phyloP scores from a whole-genome alignment of 2,797 vertebrate species.

The Brotula barbata region DNA sequence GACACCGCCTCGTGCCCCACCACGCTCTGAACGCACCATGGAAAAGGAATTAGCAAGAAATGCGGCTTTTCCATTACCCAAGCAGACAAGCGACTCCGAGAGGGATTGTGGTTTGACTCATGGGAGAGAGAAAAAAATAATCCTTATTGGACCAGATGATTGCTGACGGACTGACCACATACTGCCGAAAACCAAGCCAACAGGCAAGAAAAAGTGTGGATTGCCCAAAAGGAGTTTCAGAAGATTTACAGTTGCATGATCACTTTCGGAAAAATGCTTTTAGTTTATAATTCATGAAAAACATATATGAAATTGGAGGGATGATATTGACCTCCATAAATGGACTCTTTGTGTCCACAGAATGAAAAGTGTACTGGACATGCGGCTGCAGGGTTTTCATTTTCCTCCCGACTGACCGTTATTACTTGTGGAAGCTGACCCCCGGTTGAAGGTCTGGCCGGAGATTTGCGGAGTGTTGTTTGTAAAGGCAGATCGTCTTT shows the following conservation, averaged over 20 bases:
- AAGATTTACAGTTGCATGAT: slow-evolving; percentile 51
- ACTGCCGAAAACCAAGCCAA: slow-evolving; percentile 49
- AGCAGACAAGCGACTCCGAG: slow-evolving; percentile 73
- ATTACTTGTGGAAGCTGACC: slow-evolving; percentile 38
- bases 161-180: slow-evolving; percentile 74
- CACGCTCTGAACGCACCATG: slow-evolving; percentile 44
- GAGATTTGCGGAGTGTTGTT: slow-evolving; percentile 20
- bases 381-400: slow-evolving; percentile 20
- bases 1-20: slow-evolving; percentile 25
- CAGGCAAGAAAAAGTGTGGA: slow-evolving; percentile 40
- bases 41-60: slow-evolving; percentile 74
- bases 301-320: slow-evolving; percentile 37
- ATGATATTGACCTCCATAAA: slow-evolving; percentile 45
- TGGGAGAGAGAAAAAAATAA: slow-evolving; percentile 45
- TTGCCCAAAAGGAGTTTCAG: slow-evolving; percentile 43
- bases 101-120: slow-evolving; percentile 73
- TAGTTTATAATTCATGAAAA: slow-evolving; percentile 33
- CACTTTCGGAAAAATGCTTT: slow-evolving; percentile 37
- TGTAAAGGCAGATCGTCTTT: slow-evolving; percentile 26
- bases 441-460: slow-evolving; percentile 40
- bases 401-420: slow-evolving; percentile 31
- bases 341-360: slow-evolving; percentile 9
- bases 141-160: slow-evolving; percentile 69
- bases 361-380: slow-evolving; percentile 22
- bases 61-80: slow-evolving; percentile 74